Evolutionary conservation across 2,113 vertebrate species (phyloP).

Genomic region (Pelecanoides urinatrix): DNA sequence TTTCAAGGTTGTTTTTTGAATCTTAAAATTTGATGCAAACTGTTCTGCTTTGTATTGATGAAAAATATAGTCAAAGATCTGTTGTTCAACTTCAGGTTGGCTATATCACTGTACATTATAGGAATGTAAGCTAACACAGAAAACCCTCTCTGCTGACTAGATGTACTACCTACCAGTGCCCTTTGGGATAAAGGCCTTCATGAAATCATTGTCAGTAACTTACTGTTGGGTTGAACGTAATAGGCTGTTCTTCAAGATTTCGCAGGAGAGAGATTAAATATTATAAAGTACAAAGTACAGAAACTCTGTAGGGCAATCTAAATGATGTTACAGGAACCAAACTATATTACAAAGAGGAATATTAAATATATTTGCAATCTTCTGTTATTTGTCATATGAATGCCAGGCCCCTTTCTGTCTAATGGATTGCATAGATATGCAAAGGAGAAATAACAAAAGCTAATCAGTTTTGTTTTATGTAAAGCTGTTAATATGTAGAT

Average conservation of each 20-base stretch:
- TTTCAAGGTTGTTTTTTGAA: background rate
- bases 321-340: background rate
- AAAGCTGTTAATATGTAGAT: constrained; percentile 27
- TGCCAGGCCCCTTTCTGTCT: background rate
- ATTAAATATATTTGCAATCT: constrained; percentile 21
- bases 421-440: background rate
- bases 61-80: background rate
- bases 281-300: constrained; percentile 15
- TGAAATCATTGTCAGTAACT: background rate
- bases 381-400: constrained; percentile 3
- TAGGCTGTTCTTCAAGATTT: background rate
- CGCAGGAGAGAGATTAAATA: background rate
- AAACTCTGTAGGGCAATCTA: background rate
- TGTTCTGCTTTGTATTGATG: background rate
- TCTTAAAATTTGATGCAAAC: background rate
- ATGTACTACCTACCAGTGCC: background rate
- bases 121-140: background rate
- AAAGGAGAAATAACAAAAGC: constrained; percentile 32
- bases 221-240: background rate
- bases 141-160: background rate
- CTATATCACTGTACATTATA: background rate
- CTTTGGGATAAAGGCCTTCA: background rate
- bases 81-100: background rate
- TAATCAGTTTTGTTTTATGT: constrained; percentile 47
- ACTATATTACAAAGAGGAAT: background rate